phyloP scores from a whole-genome alignment of 37 sponge, comb jelly and placozoan species.

The Geodia barretti region DNA sequence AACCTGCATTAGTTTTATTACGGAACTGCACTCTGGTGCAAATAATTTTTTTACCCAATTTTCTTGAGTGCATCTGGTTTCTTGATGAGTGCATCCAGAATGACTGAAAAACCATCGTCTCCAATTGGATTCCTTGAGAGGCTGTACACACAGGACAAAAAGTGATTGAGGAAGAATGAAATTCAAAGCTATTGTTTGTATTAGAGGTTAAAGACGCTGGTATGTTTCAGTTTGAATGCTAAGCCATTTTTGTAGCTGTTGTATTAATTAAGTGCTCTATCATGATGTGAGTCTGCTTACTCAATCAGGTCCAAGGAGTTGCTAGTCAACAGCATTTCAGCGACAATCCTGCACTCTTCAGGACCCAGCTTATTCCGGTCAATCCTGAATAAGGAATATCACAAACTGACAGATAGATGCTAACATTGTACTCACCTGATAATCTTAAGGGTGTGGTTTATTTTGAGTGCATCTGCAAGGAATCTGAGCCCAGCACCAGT shows the following conservation, averaged over 20 bases:
- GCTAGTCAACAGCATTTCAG: background rate
- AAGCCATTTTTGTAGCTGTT: too few relatives aligned
- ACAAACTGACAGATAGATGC: background rate
- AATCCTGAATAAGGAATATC: conserved; percentile 1
- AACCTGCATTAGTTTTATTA: conserved; percentile 1
- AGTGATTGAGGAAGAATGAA: too few relatives aligned
- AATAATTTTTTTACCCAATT: conserved; percentile 37
- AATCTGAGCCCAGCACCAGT: background rate
- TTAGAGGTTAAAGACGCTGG: too few relatives aligned
- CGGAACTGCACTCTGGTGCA: too few relatives aligned
- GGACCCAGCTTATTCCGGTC: conserved; percentile 19
- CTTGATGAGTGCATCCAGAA: conserved; percentile 31
- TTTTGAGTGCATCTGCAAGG: conserved; percentile 5
- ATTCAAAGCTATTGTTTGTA: too few relatives aligned
- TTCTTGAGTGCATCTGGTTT: conserved; percentile 25
- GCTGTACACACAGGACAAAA: too few relatives aligned
- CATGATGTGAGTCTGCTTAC: background rate
- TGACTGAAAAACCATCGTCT: conserved; percentile 19
- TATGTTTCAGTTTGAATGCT: too few relatives aligned
- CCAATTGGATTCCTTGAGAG: conserved; percentile 42
- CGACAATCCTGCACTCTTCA: conserved; percentile 11
- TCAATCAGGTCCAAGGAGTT: conserved; percentile 7
- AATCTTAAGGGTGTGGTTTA: conserved; percentile 4
- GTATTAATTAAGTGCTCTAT: background rate
- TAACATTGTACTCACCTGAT: conserved; percentile 17